phyloP scores from a whole-genome alignment of 2,113 vertebrate genomes.

The Triplophysa dalaica region DNA sequence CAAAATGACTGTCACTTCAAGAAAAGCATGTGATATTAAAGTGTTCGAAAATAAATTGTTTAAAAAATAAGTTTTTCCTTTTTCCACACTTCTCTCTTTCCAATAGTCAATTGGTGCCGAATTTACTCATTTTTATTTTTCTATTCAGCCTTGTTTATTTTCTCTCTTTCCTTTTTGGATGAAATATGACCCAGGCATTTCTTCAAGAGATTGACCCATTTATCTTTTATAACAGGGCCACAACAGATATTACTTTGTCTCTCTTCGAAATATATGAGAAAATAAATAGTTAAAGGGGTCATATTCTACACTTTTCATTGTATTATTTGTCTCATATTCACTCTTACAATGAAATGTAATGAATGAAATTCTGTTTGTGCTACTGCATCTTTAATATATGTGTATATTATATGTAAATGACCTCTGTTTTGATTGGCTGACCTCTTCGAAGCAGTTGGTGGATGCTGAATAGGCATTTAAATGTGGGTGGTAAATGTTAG shows the following conservation, averaged over 20 bases:
- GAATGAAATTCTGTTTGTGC: background rate
- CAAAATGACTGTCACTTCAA: background rate
- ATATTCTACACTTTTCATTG: too few species aligned
- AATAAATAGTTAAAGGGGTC: too few species aligned
- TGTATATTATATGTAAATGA: background rate
- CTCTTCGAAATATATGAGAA: too few species aligned
- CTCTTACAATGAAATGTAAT: background rate
- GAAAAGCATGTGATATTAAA: background rate
- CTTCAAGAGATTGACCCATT: too few species aligned
- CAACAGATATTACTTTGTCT: background rate
- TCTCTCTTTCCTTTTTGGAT: background rate
- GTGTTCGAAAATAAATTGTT: too few species aligned
- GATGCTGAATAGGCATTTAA: background rate
- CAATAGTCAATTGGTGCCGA: too few species aligned
- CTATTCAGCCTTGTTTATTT: background rate
- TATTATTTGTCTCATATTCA: background rate
- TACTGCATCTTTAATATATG: too few species aligned
- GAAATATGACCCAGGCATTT: background rate
- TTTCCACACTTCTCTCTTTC: too few species aligned
- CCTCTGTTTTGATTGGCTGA: background rate
- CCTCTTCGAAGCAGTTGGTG: background rate
- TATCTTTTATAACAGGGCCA: background rate
- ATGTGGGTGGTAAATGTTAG: too few species aligned
- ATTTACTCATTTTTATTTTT: too few species aligned
- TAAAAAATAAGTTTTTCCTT: too few species aligned